These are phyloP conservation scores for Nomada fucata DNA, from an alignment of 2,888 invertebrate species.

Conservation along the genomic window DNA sequence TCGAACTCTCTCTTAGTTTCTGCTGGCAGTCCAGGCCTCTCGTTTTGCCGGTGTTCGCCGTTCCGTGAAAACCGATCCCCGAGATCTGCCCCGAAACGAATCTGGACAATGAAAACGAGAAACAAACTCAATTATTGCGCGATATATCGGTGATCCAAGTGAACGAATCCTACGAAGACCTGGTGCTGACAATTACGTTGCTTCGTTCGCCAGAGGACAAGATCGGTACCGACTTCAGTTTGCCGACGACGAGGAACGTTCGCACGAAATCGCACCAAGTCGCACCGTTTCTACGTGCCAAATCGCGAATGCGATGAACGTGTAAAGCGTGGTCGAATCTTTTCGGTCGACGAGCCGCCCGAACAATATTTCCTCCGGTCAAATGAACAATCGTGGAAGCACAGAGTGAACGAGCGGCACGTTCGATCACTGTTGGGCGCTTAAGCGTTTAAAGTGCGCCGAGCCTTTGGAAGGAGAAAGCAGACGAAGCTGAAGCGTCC, in stretches of 20 bases:
- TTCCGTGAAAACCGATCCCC: slow-evolving; percentile 43
- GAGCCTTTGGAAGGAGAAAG: slow-evolving; percentile 67
- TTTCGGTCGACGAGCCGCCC: slow-evolving; percentile 6
- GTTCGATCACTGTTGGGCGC: slow-evolving; percentile 1
- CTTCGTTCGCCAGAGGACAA: neutral
- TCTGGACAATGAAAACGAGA: slow-evolving; percentile 43
- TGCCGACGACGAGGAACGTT: neutral
- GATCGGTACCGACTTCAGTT: neutral
- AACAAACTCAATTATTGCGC: slow-evolving; percentile 17
- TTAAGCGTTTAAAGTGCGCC: slow-evolving; percentile 39
- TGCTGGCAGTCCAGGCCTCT: slow-evolving; percentile 48
- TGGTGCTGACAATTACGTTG: neutral
- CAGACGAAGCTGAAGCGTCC: slow-evolving; percentile 48
- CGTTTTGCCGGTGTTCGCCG: slow-evolving; percentile 50
- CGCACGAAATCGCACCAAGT: slow-evolving; percentile 34
- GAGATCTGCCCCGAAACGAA: slow-evolving; percentile 43
- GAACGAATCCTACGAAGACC: neutral
- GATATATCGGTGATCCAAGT: slow-evolving; percentile 4
- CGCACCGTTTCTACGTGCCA: no score
- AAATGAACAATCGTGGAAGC: neutral
- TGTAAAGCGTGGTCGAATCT: neutral
- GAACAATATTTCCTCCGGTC: neutral
- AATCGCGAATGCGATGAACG: slow-evolving; percentile 22
- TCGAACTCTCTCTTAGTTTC: slow-evolving; percentile 81
- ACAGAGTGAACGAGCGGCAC: neutral